Conservation (phyloP, 2,113 vertebrate genomes). For the Burhinus oedicnemus region DNA sequence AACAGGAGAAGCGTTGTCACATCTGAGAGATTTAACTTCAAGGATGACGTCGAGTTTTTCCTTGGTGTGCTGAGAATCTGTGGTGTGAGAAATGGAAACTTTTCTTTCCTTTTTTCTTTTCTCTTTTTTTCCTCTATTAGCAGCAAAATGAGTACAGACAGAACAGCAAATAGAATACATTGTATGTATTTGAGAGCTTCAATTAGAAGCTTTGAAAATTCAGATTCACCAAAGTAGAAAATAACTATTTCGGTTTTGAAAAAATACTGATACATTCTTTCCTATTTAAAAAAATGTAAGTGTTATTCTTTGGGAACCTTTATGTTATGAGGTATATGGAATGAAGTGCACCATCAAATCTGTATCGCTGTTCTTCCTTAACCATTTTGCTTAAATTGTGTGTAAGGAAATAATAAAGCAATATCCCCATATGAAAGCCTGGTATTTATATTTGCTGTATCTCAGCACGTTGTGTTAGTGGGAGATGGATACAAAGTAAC, state of each 20-base stretch:
- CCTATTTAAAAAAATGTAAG: not conserved
- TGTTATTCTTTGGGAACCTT: not conserved
- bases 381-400: not conserved
- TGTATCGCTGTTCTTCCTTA: not conserved
- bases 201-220: not conserved
- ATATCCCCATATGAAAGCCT: not conserved
- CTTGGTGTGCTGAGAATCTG: not conserved
- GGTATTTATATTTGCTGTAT: not conserved
- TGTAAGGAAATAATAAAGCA: slow-evolving; percentile 24
- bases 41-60: not conserved
- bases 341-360: not conserved
- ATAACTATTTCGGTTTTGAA: not conserved
- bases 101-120: not conserved
- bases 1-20: not conserved
- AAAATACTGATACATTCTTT: not conserved
- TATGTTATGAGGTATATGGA: not conserved
- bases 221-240: not conserved
- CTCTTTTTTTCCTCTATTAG: not conserved
- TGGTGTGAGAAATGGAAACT: not conserved
- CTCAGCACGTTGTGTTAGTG: not conserved
- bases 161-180: not conserved
- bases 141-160: not conserved
- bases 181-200: not conserved
- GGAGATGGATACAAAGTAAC: not conserved
- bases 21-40: not conserved